A percentile compares a stretch with the other conserved stretches of the same genome.
Conservation (phyloP, 2,888 invertebrate genomes). For the Anodontia alba region DNA sequence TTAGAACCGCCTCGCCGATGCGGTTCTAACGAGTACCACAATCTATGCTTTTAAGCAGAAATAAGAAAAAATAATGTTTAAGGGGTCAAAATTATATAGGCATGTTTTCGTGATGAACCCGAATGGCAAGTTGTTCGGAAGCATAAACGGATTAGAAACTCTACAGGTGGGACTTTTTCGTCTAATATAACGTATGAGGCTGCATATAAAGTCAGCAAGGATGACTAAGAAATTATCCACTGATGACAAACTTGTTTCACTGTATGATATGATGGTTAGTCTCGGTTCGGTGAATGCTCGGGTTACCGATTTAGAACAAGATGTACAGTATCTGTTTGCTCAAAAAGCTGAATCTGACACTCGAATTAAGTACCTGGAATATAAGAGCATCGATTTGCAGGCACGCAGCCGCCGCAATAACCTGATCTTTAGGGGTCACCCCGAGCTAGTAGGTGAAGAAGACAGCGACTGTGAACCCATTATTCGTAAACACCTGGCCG, state of each 20-base stretch:
- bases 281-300: not conserved
- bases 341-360: not conserved
- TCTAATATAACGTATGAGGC: not conserved
- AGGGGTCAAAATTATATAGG: too few species aligned
- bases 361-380: not conserved
- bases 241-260: too few species aligned
- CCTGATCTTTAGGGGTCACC: not conserved
- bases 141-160: not conserved
- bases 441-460: not conserved
- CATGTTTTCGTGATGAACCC: too few species aligned
- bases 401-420: not conserved
- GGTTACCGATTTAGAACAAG: not conserved
- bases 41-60: too few species aligned
- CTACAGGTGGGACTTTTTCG: slow-evolving; percentile 6
- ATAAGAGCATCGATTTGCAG: not conserved
- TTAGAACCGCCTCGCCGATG: too few species aligned
- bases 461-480: not conserved
- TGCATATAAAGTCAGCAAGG: too few species aligned
- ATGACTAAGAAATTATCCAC: not conserved
- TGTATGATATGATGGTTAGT: not conserved
- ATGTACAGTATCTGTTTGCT: too few species aligned
- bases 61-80: too few species aligned
- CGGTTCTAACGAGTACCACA: too few species aligned
- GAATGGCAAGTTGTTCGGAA: not conserved
- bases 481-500: not conserved